phyloP scores from a whole-genome alignment of 2,888 invertebrate species.

The Epinotia bilunana region DNA sequence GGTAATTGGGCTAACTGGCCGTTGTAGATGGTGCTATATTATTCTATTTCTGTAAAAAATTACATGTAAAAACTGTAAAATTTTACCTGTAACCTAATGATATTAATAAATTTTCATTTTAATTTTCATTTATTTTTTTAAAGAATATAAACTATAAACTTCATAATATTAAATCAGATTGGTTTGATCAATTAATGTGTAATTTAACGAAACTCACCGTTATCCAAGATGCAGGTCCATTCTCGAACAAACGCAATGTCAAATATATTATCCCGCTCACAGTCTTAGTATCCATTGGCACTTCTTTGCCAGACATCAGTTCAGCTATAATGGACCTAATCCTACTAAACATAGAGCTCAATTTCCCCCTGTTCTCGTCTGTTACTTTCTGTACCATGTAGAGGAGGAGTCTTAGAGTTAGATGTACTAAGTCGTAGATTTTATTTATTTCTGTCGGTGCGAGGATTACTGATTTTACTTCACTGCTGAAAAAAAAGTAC shows the following conservation, averaged over 20 bases:
- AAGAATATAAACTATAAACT: too few species aligned
- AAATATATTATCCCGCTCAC: slow-evolving; percentile 85
- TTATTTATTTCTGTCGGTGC: slow-evolving; percentile 73
- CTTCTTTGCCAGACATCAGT: slow-evolving; percentile 75
- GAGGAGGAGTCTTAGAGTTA: slow-evolving; percentile 62
- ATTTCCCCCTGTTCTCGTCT: slow-evolving; percentile 46
- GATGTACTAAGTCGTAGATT: slow-evolving; percentile 66
- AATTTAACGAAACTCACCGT: slow-evolving; percentile 58
- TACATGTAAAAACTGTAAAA: too few species aligned
- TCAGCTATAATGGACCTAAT: slow-evolving; percentile 58
- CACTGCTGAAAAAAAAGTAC: slow-evolving; percentile 15
- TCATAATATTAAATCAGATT: not conserved
- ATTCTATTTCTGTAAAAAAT: too few species aligned
- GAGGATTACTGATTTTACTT: slow-evolving; percentile 48
- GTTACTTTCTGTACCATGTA: slow-evolving; percentile 65
- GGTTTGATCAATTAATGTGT: not conserved
- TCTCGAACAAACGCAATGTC: slow-evolving; percentile 72
- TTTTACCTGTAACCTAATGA: too few species aligned
- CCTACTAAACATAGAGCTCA: slow-evolving; percentile 52
- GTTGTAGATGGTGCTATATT: too few species aligned
- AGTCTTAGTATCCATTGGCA: slow-evolving; percentile 87
- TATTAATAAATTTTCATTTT: too few species aligned
- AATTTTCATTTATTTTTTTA: too few species aligned
- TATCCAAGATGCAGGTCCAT: slow-evolving; percentile 63
- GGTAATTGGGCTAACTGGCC: too few species aligned